Conservation (phyloP, 1,140 invertebrate genomes). For the Apis dorsata region DNA sequence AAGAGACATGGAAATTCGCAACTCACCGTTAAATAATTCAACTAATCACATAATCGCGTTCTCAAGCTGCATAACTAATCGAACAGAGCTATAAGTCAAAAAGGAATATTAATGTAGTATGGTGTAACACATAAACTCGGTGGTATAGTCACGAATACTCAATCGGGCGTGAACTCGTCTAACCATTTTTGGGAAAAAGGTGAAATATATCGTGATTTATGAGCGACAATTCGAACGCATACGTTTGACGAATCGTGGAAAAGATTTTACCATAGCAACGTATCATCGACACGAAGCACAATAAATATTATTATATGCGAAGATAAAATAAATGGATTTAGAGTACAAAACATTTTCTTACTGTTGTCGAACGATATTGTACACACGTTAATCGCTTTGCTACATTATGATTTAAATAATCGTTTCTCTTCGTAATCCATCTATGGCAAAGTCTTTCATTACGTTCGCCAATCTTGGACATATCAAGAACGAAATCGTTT, state of each 20-base stretch:
- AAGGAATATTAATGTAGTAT: constrained; percentile 60
- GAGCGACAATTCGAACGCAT: constrained; percentile 7
- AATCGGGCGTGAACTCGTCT: constrained; percentile 54
- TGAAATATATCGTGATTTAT: not conserved
- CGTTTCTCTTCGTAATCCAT: not conserved
- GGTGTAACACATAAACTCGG: constrained; percentile 63
- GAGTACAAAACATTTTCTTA: constrained; percentile 25
- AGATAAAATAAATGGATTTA: constrained; percentile 11
- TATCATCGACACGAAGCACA: constrained; percentile 19
- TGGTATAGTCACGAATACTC: constrained; percentile 64
- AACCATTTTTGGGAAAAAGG: constrained; percentile 45
- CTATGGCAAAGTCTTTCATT: constrained; percentile 37
- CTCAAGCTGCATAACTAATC: constrained; percentile 42
- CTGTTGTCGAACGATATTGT: not conserved
- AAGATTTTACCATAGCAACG: constrained; percentile 33
- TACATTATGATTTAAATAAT: not conserved
- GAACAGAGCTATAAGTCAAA: constrained; percentile 37
- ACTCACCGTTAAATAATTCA: constrained; percentile 46
- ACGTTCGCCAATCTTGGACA: constrained; percentile 70
- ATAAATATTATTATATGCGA: constrained; percentile 9
- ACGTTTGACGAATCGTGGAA: constrained; percentile 33
- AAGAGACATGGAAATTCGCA: constrained; percentile 14
- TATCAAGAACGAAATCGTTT: constrained; percentile 66
- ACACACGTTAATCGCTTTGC: not conserved
- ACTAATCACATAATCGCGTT: constrained; percentile 54